phyloP scores from a whole-genome alignment of 2,797 vertebrate species.

The Kryptolebias ocellatus region DNA sequence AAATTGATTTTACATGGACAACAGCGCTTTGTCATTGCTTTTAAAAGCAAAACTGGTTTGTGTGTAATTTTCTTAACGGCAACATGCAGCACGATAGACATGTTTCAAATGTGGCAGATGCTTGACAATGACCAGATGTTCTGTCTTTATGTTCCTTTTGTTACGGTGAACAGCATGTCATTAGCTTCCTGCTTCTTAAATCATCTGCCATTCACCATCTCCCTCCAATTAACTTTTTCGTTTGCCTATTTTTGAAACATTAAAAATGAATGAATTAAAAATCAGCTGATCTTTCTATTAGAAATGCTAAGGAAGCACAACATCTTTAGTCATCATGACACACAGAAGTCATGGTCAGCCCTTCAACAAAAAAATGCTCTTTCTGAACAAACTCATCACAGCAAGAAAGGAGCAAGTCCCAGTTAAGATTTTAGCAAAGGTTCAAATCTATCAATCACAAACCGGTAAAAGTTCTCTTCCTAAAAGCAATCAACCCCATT shows the following conservation, averaged over 20 bases:
- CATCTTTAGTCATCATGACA: slow-evolving; percentile 82
- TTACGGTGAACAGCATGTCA: slow-evolving; percentile 20
- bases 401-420: slow-evolving; percentile 57
- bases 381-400: slow-evolving; percentile 64
- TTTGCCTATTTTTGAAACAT: slow-evolving; percentile 71
- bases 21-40: slow-evolving; percentile 38
- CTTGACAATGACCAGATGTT: slow-evolving; percentile 45
- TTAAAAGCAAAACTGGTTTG: slow-evolving; percentile 43
- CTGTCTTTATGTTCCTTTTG: slow-evolving; percentile 23
- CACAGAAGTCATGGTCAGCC: slow-evolving; percentile 83
- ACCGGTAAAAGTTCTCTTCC: slow-evolving; percentile 53
- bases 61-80: slow-evolving; percentile 33
- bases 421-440: slow-evolving; percentile 51
- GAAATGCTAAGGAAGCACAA: slow-evolving; percentile 90
- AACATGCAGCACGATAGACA: slow-evolving; percentile 33
- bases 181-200: slow-evolving; percentile 34
- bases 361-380: slow-evolving; percentile 62
- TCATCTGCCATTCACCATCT: slow-evolving; percentile 75
- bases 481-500: slow-evolving; percentile 64
- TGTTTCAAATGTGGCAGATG: slow-evolving; percentile 47
- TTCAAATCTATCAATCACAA: slow-evolving; percentile 67
- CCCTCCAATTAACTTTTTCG: slow-evolving; percentile 73
- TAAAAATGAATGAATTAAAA: slow-evolving; percentile 61
- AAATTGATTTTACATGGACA: slow-evolving; percentile 49
- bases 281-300: slow-evolving; percentile 80